phyloP scores from a whole-genome alignment of 2,888 invertebrate genomes.

The Microchrysa polita region DNA sequence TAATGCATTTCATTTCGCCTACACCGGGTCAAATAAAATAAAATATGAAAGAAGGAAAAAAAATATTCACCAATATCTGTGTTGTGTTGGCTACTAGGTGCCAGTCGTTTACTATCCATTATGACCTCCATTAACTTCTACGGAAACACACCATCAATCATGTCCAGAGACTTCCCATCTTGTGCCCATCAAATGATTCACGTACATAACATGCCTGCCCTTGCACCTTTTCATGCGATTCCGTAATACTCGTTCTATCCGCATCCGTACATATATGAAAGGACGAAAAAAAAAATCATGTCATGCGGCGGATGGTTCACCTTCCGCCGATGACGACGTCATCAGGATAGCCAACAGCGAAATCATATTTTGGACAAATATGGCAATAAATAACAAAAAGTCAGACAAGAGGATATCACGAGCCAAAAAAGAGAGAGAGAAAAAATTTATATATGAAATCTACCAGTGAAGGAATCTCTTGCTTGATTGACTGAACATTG shows the following conservation, averaged over 20 bases:
- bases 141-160: slow-evolving; percentile 43
- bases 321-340: not conserved
- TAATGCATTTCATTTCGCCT: not conserved
- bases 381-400: slow-evolving; percentile 43
- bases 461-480: slow-evolving; percentile 14
- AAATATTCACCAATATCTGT: not conserved
- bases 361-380: slow-evolving; percentile 43
- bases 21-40: too few species aligned
- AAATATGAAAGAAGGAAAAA: not conserved
- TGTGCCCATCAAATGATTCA: slow-evolving; percentile 36
- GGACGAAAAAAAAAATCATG: not conserved
- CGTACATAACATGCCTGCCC: not conserved
- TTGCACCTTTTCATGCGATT: not conserved
- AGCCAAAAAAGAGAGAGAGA: not conserved
- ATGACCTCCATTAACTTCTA: slow-evolving; percentile 43
- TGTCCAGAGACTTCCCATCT: slow-evolving; percentile 39
- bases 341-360: slow-evolving; percentile 24
- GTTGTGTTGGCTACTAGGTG: too few species aligned
- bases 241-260: too few species aligned
- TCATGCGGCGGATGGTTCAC: not conserved
- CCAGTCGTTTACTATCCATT: slow-evolving; percentile 27
- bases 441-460: too few species aligned
- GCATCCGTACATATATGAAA: not conserved
- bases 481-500: slow-evolving; percentile 4
- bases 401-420: slow-evolving; percentile 36